Percentiles rank a stretch among this genome's conserved stretches.
phyloP scores from a whole-genome alignment of 2,888 invertebrate species.

The Caenorhabditis sp. region DNA sequence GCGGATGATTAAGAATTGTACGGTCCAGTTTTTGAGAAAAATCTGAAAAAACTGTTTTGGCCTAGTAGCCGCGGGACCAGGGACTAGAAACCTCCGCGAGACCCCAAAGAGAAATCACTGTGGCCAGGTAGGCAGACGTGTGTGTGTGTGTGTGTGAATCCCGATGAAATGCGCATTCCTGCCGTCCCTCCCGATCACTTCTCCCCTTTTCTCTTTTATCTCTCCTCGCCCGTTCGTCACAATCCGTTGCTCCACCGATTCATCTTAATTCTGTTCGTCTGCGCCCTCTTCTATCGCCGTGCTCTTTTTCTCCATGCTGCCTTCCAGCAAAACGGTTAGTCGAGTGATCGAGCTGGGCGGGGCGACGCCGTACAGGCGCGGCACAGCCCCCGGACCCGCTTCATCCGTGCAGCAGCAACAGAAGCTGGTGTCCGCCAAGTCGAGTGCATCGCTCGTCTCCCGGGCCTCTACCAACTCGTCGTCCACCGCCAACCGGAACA shows the following conservation, averaged over 20 bases:
- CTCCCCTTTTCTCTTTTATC: neutral
- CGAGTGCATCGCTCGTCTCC: conserved; percentile 39
- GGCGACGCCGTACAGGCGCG: conserved; percentile 51
- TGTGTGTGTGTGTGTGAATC: too few species aligned
- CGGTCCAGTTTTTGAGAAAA: too few species aligned
- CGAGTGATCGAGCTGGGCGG: conserved; percentile 60
- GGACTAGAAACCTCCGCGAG: too few species aligned
- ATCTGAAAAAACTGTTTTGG: too few species aligned
- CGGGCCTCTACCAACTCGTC: conserved; percentile 27
- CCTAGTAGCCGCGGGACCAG: too few species aligned
- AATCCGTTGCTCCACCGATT: conserved; percentile 33
- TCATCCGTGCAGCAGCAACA: conserved; percentile 36
- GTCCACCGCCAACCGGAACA: conserved; percentile 25
- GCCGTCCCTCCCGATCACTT: conserved; percentile 2
- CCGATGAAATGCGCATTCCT: neutral
- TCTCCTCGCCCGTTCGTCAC: conserved; percentile 42
- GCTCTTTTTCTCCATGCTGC: conserved; percentile 27
- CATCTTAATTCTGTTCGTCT: conserved; percentile 34
- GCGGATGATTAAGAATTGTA: too few species aligned
- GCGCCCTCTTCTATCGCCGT: neutral
- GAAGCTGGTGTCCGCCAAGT: conserved; percentile 39
- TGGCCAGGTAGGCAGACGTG: neutral
- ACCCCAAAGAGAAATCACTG: too few species aligned
- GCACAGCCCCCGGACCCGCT: conserved; percentile 37
- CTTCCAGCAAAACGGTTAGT: conserved; percentile 59